phyloP scores from a whole-genome alignment of 2,888 invertebrate genomes.

The Rhagonycha fulva region DNA sequence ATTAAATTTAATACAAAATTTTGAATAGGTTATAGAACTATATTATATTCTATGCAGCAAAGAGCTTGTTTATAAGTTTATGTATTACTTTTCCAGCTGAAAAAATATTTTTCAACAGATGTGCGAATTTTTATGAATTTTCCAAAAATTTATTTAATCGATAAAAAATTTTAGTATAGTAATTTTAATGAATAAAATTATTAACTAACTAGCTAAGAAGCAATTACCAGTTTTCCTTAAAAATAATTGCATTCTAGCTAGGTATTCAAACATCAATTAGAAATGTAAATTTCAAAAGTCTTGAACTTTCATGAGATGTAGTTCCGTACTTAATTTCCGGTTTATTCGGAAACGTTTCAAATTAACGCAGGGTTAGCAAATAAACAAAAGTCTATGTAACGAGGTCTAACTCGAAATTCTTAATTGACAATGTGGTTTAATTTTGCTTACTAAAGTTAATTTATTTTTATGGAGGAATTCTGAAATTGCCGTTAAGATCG shows the following conservation, averaged over 20 bases:
- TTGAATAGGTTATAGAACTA: too few relatives aligned
- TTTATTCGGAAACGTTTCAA: slow-evolving; percentile 28
- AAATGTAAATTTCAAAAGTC: slow-evolving; percentile 24
- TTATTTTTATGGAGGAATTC: background rate
- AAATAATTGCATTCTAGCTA: background rate
- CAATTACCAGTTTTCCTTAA: background rate
- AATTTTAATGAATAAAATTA: background rate
- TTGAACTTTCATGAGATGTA: slow-evolving; percentile 21
- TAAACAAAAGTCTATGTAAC: slow-evolving; percentile 30
- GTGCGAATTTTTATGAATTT: too few relatives aligned
- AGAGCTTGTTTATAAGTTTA: too few relatives aligned
- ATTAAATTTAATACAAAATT: too few relatives aligned
- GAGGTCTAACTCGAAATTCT: slow-evolving; percentile 27
- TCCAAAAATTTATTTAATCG: background rate
- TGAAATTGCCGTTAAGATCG: background rate
- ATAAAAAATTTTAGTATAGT: background rate
- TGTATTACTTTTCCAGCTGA: too few relatives aligned
- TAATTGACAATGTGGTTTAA: slow-evolving; percentile 24
- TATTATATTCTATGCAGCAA: too few relatives aligned
- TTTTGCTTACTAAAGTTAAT: slow-evolving; percentile 7
- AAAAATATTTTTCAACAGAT: too few relatives aligned
- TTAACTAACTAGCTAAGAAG: background rate
- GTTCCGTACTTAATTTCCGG: slow-evolving; percentile 22
- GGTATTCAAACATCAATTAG: slow-evolving; percentile 20
- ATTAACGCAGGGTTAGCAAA: slow-evolving; percentile 27